Base-by-base conservation (phyloP, 1,140 invertebrate species). In the Brachionus rubens region DNA sequence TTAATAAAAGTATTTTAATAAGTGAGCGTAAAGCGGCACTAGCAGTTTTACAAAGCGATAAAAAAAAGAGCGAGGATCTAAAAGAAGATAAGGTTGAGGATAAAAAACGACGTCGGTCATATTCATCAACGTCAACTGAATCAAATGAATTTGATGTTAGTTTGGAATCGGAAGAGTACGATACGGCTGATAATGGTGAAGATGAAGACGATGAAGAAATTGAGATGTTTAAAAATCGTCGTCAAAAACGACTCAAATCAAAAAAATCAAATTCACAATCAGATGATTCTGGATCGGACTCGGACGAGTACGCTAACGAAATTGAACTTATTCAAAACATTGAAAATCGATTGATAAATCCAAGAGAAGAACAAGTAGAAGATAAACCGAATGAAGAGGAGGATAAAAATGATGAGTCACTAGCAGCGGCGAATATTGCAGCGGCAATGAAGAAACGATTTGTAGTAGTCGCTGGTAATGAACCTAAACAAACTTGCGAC, bases 381-480 rank as follows among this genome's bases (percentile, higher is more conserved):
- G 46, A 14, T 16, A 24, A 48, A 30, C 7, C 4, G 7, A 19
- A 21, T 6, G 24, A 72, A 21, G 21, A 26, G n/a, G 26, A 33
- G 3, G 43, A 50, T n/a, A 33, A 24, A 36, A 30, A 30, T 19
- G 40, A 33, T 12, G 68, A 72, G 21, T 43, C 43, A 3, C 36
- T 41, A 7, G 68, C 68, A 3, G 68, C 68, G 1, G 68, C 68
- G 26, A 72, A 72, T 7, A 72, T 72, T 12, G 68, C 68, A 9
- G 68, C 68, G 21, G 68, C 68, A 0, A 72, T 72, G 68, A 72
- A 72, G 30, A 72, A 72, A 54, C 7, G 68, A 50, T 72, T 72
- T 48, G 68, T 72, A 4, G 46, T 72, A 33, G 68, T 72, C 10
- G 59, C 59, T 12, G 21, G 12, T 33, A 36, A 59, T 16, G 30